Evolutionary conservation across 92 coral and sea anemone genomes (phyloP).

Genomic region (Paragorgia papillata): DNA sequence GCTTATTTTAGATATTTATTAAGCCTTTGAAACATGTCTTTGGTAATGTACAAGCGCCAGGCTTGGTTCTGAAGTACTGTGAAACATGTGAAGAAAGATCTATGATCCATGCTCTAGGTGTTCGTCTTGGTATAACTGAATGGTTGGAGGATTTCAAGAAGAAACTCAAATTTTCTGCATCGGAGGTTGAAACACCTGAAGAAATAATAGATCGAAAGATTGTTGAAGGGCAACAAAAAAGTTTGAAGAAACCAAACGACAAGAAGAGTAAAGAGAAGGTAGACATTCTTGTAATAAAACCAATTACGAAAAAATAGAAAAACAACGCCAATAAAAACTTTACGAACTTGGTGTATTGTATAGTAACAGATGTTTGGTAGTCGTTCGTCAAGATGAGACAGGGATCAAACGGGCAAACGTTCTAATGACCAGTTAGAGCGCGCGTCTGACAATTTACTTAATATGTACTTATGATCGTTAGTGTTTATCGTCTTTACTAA

Average conservation of each 20-base stretch:
- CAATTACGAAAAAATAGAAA: no score
- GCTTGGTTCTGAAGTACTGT: conserved; percentile 69
- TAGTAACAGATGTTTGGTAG: no score
- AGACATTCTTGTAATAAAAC: no score
- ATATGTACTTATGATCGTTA: no score
- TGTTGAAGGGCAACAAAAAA: neutral
- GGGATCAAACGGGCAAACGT: no score
- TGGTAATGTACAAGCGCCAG: conserved; percentile 67
- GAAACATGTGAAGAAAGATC: conserved; percentile 62
- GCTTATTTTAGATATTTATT: conserved; percentile 65
- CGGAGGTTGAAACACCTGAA: conserved; percentile 20
- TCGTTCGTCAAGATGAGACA: no score
- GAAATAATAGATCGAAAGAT: conserved; percentile 1
- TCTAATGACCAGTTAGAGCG: no score
- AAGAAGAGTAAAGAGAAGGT: neutral
- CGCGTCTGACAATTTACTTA: no score
- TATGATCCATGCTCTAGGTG: conserved; percentile 74
- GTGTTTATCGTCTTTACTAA: no score
- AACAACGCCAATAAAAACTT: no score
- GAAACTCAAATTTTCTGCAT: neutral
- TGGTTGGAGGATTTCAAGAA: conserved; percentile 76
- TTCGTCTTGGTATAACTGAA: conserved; percentile 71
- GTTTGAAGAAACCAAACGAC: neutral
- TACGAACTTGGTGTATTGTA: no score
- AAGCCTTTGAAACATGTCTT: conserved; percentile 71